A percentile compares a stretch with the other conserved stretches of the same genome.
These are phyloP conservation scores for Megaptera novaeangliae DNA, from an alignment of 2,113 vertebrate genomes.

Conservation along the genomic window DNA sequence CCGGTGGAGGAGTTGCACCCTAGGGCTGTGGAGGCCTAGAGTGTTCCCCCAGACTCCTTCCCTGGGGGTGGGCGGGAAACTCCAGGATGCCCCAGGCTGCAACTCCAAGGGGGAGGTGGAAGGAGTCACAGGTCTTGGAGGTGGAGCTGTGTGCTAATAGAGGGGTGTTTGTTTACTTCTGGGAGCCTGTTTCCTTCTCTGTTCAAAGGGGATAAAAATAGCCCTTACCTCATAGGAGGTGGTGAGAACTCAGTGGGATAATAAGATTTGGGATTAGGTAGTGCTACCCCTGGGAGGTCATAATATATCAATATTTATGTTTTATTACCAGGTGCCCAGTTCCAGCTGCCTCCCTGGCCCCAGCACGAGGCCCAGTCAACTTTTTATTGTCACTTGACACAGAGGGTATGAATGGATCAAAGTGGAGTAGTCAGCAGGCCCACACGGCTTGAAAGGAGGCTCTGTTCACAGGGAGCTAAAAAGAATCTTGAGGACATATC, in stretches of 20 bases:
- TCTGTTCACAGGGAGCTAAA: neutral
- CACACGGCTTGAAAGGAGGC: neutral
- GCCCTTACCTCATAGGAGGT: neutral
- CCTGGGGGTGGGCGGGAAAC: neutral
- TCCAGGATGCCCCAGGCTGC: neutral
- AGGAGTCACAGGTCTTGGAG: neutral
- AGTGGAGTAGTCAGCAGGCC: neutral
- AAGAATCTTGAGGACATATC: neutral
- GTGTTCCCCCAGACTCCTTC: neutral
- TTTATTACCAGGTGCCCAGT: neutral
- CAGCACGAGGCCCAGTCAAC: neutral
- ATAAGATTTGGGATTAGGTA: neutral
- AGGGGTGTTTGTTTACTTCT: neutral
- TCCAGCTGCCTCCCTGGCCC: neutral
- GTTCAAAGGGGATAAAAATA: neutral
- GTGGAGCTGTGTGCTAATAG: neutral
- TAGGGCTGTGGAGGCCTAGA: neutral
- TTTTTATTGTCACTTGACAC: neutral
- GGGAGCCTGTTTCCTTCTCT: constrained; percentile 12
- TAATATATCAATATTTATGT: neutral
- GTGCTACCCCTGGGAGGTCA: neutral
- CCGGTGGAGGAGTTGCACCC: neutral
- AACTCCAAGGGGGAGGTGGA: neutral
- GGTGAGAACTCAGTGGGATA: neutral
- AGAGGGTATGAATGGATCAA: neutral